Conservation (phyloP, 2,797 vertebrate species). For the Enteromius anoplus region DNA sequence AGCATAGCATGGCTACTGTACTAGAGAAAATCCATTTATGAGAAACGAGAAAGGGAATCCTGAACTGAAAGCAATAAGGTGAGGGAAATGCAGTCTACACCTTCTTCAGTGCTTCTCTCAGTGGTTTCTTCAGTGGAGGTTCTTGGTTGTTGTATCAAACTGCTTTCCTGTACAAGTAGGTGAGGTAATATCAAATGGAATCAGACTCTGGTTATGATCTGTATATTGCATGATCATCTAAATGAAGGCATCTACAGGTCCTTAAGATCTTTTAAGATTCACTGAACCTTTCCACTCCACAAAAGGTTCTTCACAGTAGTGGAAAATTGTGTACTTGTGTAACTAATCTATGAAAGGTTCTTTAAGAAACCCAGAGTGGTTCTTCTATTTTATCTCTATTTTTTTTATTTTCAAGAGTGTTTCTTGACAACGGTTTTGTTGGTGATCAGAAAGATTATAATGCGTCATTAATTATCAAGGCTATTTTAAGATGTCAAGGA, state of each 20-base stretch:
- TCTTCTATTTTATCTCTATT: neutral
- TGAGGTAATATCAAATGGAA: too few species aligned
- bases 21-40: neutral
- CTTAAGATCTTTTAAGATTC: neutral
- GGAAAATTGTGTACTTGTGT: neutral
- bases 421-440: neutral
- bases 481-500: conserved; percentile 18
- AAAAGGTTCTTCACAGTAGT: neutral
- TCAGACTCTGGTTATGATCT: neutral
- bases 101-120: neutral
- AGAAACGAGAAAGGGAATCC: neutral
- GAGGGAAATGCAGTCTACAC: neutral
- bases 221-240: neutral
- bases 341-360: neutral
- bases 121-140: neutral
- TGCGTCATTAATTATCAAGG: conserved; percentile 2
- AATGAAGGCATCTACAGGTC: neutral
- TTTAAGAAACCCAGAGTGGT: neutral
- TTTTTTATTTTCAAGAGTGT: neutral
- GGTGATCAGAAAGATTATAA: neutral
- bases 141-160: neutral
- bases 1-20: neutral
- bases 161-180: neutral
- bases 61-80: conserved; percentile 8
- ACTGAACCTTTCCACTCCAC: neutral